Conservation (phyloP, 2,888 invertebrate species). For the Lagria hirta region DNA sequence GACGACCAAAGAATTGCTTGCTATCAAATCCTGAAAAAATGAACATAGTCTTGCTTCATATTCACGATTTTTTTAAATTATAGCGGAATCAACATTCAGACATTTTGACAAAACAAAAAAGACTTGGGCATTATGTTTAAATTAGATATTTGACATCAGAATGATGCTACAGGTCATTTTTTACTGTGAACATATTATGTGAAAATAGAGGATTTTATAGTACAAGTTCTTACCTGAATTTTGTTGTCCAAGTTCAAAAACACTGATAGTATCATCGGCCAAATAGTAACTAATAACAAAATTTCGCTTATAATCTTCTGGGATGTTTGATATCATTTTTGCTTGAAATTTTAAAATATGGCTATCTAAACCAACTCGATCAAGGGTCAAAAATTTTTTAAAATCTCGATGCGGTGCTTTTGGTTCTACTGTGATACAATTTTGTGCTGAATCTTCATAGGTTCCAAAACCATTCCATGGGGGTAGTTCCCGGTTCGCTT, state of each 20-base stretch:
- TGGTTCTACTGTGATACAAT: slow-evolving; percentile 79
- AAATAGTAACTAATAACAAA: slow-evolving; percentile 83
- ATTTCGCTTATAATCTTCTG: slow-evolving; percentile 64
- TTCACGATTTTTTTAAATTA: too few species aligned
- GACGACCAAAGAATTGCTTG: slow-evolving; percentile 66
- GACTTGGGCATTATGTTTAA: too few species aligned
- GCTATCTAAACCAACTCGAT: slow-evolving; percentile 70
- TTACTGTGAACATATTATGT: too few species aligned
- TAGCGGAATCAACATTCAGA: too few species aligned
- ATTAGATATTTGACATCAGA: too few species aligned
- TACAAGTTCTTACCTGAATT: slow-evolving; percentile 40
- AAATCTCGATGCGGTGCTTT: slow-evolving; percentile 77
- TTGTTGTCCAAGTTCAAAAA: slow-evolving; percentile 71
- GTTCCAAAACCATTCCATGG: slow-evolving; percentile 92
- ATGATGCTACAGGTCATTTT: too few species aligned
- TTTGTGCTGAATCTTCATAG: slow-evolving; percentile 86
- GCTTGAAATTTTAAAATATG: slow-evolving; percentile 79
- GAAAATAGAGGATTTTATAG: too few species aligned
- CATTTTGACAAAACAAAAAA: too few species aligned
- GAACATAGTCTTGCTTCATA: too few species aligned
- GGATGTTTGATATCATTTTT: slow-evolving; percentile 71
- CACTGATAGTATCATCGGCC: slow-evolving; percentile 80
- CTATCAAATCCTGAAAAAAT: slow-evolving; percentile 55
- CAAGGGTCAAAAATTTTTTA: slow-evolving; percentile 77
- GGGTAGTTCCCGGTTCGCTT: slow-evolving; percentile 62